phyloP scores from a whole-genome alignment of 2,888 invertebrate genomes.

The Epirrhoe tristata region DNA sequence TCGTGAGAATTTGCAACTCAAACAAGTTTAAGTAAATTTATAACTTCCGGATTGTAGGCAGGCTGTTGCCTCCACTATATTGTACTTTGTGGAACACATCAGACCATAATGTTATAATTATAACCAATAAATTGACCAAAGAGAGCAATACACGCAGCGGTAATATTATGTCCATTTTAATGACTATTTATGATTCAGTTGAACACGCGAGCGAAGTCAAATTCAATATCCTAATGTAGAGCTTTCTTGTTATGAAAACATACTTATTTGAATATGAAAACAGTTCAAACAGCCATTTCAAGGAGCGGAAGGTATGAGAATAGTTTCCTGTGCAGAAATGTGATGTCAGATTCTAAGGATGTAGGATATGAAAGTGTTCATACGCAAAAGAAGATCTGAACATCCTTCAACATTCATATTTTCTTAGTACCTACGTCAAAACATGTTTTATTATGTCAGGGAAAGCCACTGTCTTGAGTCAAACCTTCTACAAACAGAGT shows the following conservation, averaged over 20 bases:
- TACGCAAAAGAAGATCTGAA: constrained; percentile 45
- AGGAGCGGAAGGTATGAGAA: constrained; percentile 55
- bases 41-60: constrained; percentile 76
- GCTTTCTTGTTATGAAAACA: constrained; percentile 21
- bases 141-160: constrained; percentile 34
- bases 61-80: constrained; percentile 61
- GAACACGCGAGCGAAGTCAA: constrained; percentile 46
- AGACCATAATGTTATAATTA: constrained; percentile 33
- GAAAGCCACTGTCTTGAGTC: not conserved
- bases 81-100: constrained; percentile 40
- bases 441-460: not conserved
- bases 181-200: constrained; percentile 38
- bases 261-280: constrained; percentile 54
- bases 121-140: constrained; percentile 39
- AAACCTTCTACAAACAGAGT: not conserved
- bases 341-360: constrained; percentile 36
- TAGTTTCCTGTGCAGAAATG: constrained; percentile 58
- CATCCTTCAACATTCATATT: not conserved
- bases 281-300: constrained; percentile 55
- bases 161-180: constrained; percentile 40
- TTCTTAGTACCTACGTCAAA: not conserved
- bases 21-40: constrained; percentile 83
- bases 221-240: constrained; percentile 45
- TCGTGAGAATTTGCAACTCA: constrained; percentile 78
- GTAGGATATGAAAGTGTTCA: constrained; percentile 45